Percentiles rank a stretch among this genome's conserved stretches.
These are phyloP conservation scores for Euspilapteryx auroguttella DNA, from an alignment of 2,888 invertebrate species.

Conservation along the genomic window DNA sequence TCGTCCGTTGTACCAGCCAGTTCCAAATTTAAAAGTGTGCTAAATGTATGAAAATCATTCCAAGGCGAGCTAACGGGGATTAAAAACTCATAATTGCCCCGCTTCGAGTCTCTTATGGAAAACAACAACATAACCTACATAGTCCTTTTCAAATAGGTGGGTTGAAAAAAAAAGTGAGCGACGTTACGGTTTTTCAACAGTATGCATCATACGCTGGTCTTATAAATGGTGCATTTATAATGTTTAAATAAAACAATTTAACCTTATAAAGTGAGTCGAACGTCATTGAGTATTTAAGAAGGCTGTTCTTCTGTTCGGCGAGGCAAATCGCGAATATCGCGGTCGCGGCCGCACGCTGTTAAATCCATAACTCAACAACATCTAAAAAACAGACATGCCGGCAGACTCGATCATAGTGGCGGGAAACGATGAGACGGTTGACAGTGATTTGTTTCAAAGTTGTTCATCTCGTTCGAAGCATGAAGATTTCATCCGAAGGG, in stretches of 20 bases:
- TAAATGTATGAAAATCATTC: too few species aligned
- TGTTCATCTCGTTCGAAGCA: slow-evolving; percentile 65
- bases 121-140: too few species aligned
- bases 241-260: slow-evolving; percentile 13
- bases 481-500: slow-evolving; percentile 72
- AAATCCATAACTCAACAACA: neutral
- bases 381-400: slow-evolving; percentile 24
- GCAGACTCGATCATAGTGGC: slow-evolving; percentile 45
- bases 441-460: slow-evolving; percentile 55
- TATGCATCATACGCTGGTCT: too few species aligned
- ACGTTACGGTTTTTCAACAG: too few species aligned
- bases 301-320: slow-evolving; percentile 14
- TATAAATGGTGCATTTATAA: too few species aligned
- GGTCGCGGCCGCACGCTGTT: neutral
- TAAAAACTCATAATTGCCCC: too few species aligned
- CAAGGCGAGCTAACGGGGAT: too few species aligned
- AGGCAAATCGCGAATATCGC: neutral
- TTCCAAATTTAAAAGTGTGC: too few species aligned
- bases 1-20: too few species aligned
- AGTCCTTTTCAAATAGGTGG: too few species aligned
- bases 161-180: too few species aligned
- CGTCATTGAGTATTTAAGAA: slow-evolving; percentile 47
- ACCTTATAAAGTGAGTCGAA: slow-evolving; percentile 46
- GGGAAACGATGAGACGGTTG: slow-evolving; percentile 21
- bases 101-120: too few species aligned